Conservation (phyloP, 2,113 vertebrate genomes). For the Thalassoma bifasciatum region DNA sequence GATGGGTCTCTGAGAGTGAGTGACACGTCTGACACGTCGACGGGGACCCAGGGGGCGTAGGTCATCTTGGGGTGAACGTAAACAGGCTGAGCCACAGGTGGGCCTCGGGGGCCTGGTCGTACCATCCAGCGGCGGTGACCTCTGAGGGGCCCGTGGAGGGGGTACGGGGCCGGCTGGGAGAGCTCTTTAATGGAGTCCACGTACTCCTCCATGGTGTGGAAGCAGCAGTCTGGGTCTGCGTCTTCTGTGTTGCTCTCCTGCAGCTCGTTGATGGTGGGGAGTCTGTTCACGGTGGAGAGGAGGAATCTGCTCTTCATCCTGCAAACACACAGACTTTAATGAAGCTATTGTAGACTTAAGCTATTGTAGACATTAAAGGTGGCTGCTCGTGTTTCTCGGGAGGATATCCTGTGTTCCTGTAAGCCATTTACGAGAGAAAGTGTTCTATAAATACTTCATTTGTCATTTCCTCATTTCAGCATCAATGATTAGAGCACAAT, state of each 20-base stretch:
- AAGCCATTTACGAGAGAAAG: neutral
- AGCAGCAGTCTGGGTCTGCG: neutral
- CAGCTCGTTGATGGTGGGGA: slow-evolving; percentile 72
- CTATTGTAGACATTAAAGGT: neutral
- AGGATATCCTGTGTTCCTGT: neutral
- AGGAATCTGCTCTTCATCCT: slow-evolving; percentile 71
- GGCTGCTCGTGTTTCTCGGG: neutral
- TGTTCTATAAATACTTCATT: too few species aligned
- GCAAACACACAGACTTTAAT: neutral
- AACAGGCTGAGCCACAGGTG: neutral
- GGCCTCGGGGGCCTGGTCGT: neutral
- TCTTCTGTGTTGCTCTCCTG: slow-evolving; percentile 55
- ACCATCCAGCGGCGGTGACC: slow-evolving; percentile 45
- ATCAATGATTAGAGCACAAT: neutral
- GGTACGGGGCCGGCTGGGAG: slow-evolving; percentile 66
- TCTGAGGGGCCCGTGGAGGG: slow-evolving; percentile 65
- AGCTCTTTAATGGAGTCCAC: slow-evolving; percentile 74
- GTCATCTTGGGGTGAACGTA: slow-evolving; percentile 13
- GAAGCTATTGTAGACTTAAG: neutral
- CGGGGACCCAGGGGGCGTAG: slow-evolving; percentile 26
- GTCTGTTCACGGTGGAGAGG: slow-evolving; percentile 58
- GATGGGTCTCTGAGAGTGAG: slow-evolving; percentile 35
- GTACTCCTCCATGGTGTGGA: slow-evolving; percentile 70
- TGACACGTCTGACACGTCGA: slow-evolving; percentile 56
- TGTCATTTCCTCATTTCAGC: neutral